Base-by-base conservation (phyloP, 2,888 invertebrate species). In the Hecatera dysodea region DNA sequence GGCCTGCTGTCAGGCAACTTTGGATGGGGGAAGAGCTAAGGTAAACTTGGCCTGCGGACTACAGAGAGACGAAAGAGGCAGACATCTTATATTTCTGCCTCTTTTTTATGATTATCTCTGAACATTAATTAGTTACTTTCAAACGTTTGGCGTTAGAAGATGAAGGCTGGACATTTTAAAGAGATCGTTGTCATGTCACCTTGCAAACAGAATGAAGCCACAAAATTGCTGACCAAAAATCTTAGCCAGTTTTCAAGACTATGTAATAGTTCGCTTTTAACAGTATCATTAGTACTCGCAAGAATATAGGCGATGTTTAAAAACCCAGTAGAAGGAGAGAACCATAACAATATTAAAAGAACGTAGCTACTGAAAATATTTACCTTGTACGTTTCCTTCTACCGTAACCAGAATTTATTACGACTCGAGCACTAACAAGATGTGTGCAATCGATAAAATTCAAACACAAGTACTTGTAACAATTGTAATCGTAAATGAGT, bases 401-500 rank as follows among this genome's bases (percentile, higher is more conserved):
- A 77, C 63, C 59, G 65, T 60, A 62, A 66, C 69, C 24, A 70
- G 27, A 70, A 48, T 70, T 77, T 70, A 62, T 81, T 76, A 77
- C 63, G 63, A 67, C 46, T 67, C 27, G 1, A 55, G 33, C 70
- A 46, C 59, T 60, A 81, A 70, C 78, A 77, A 69, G 67, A 63
- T 66, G 50, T 71, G 78, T 78, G 77, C 63, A 60, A 64, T 61
- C 78, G 71, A 81, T 81, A 81, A 81, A 81, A 78, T 59, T 66
- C 46, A 60, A 78, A 72, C 56, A 67, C 52, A 56, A 70, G 63
- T 70, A 77, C 82, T 57, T 52, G 63, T 64, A 70, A 81, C 66
- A 48, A 81, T 77, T 63, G 66, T 67, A 64, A 67, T 77, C 65
- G 27, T 46, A 81, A 81, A 81, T 78, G 72, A 77, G 52, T 56